phyloP scores from a whole-genome alignment of 2,888 invertebrate genomes.

The Podabrus alpinus region DNA sequence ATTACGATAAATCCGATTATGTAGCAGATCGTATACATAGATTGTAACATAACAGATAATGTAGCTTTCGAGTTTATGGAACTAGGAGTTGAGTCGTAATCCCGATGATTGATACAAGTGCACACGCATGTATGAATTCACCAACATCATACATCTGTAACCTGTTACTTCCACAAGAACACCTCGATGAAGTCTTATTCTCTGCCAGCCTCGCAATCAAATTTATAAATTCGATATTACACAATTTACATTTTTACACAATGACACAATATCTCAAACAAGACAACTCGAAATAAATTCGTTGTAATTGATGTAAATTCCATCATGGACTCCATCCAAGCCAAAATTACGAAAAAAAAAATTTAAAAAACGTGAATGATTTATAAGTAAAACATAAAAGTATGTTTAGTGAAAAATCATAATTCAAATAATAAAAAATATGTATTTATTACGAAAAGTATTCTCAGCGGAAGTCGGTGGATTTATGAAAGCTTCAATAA shows the following conservation, averaged over 20 bases:
- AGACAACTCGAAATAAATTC: not conserved
- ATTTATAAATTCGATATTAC: slow-evolving; percentile 10
- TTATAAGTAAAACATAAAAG: not conserved
- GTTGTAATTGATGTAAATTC: not conserved
- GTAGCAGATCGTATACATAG: not conserved
- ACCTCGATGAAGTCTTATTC: slow-evolving; percentile 36
- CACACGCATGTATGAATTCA: slow-evolving; percentile 36
- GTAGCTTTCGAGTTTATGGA: slow-evolving; percentile 21
- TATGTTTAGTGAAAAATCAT: not conserved
- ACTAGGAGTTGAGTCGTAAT: slow-evolving; percentile 29
- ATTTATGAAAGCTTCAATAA: slow-evolving; percentile 49
- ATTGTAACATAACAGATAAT: slow-evolving; percentile 22
- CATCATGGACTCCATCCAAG: not conserved
- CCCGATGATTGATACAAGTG: slow-evolving; percentile 38
- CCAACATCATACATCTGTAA: slow-evolving; percentile 38
- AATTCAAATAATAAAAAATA: not conserved
- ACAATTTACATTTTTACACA: slow-evolving; percentile 1
- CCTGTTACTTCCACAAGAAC: slow-evolving; percentile 43
- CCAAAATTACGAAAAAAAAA: not conserved
- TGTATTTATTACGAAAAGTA: slow-evolving; percentile 33
- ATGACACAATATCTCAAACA: not conserved
- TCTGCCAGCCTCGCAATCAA: slow-evolving; percentile 20
- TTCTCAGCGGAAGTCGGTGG: slow-evolving; percentile 42
- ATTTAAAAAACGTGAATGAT: not conserved
- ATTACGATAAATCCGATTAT: slow-evolving; percentile 23